phyloP scores from a whole-genome alignment of 64 coral and sea anemone genomes.

The Montipora cactus region DNA sequence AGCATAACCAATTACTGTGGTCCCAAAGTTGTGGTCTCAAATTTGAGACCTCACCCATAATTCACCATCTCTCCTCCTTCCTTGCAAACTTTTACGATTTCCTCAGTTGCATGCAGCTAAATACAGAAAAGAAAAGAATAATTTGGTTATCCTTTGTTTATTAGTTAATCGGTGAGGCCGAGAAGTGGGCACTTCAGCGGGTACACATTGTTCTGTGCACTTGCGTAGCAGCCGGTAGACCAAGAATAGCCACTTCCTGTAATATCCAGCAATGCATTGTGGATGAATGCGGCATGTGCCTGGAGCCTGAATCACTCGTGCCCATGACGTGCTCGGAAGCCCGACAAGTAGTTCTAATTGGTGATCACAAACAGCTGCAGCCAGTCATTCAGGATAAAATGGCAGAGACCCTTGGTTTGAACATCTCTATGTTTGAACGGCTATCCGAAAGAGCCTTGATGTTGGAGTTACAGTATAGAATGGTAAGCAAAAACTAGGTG shows the following conservation, averaged over 20 bases:
- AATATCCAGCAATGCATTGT: slow-evolving; percentile 90
- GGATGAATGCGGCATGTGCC: slow-evolving; percentile 94
- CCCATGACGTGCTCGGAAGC: slow-evolving; percentile 74
- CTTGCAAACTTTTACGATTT: neutral
- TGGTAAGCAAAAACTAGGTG: slow-evolving; percentile 60
- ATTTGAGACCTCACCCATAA: no score
- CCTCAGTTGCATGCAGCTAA: neutral
- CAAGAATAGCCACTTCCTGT: slow-evolving; percentile 14
- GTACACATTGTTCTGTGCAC: slow-evolving; percentile 85
- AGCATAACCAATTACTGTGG: no score
- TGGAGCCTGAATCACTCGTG: slow-evolving; percentile 84
- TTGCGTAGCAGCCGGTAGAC: slow-evolving; percentile 59
- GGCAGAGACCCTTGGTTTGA: slow-evolving; percentile 66
- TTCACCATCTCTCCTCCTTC: no score
- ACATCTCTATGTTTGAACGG: slow-evolving; percentile 88
- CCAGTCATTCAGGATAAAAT: slow-evolving; percentile 71
- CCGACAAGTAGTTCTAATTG: slow-evolving; percentile 84
- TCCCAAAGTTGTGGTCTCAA: no score
- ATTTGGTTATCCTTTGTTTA: neutral
- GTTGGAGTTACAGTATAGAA: slow-evolving; percentile 91
- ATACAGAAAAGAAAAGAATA: neutral
- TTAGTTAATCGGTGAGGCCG: slow-evolving; percentile 67
- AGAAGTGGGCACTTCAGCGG: slow-evolving; percentile 78
- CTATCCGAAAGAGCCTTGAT: slow-evolving; percentile 58
- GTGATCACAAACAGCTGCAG: slow-evolving; percentile 94